Conservation (phyloP, 2,113 vertebrate genomes). For the Ranitomeya imitator region DNA sequence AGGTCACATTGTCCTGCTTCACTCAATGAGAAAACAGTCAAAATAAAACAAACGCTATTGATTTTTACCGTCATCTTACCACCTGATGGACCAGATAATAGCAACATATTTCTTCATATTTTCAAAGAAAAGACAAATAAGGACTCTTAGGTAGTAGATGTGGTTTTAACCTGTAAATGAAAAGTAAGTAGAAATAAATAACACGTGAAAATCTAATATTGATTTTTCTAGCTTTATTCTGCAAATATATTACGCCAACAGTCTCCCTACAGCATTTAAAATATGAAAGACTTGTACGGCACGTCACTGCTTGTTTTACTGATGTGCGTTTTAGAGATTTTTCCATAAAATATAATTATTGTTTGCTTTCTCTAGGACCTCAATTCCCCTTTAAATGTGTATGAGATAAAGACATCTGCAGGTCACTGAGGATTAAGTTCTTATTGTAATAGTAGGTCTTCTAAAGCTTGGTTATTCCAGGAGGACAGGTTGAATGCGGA, state of each 20-base stretch:
- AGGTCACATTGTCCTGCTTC: not conserved
- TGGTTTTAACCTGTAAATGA: slow-evolving; percentile 14
- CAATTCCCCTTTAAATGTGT: not conserved
- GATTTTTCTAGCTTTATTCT: not conserved
- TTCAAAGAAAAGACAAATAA: not conserved
- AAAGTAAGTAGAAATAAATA: slow-evolving; percentile 8
- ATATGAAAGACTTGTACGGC: not conserved
- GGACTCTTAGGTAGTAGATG: not conserved
- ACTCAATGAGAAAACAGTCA: not conserved
- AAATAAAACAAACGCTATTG: slow-evolving; percentile 19
- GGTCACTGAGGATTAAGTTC: slow-evolving; percentile 5
- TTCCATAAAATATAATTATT: not conserved
- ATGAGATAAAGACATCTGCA: not conserved
- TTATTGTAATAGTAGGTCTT: not conserved
- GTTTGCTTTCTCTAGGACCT: not conserved
- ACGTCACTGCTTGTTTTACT: not conserved
- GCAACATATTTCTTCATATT: slow-evolving; percentile 10
- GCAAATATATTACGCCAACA: not conserved
- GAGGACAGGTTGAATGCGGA: not conserved
- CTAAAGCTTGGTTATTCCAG: not conserved
- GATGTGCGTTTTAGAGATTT: not conserved
- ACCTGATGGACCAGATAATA: slow-evolving; percentile 4
- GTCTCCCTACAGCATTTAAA: not conserved
- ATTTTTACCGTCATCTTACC: not conserved
- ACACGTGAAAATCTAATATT: not conserved